Base-by-base conservation (phyloP, 2,113 vertebrate species). In the Brachypteracias leptosomus region DNA sequence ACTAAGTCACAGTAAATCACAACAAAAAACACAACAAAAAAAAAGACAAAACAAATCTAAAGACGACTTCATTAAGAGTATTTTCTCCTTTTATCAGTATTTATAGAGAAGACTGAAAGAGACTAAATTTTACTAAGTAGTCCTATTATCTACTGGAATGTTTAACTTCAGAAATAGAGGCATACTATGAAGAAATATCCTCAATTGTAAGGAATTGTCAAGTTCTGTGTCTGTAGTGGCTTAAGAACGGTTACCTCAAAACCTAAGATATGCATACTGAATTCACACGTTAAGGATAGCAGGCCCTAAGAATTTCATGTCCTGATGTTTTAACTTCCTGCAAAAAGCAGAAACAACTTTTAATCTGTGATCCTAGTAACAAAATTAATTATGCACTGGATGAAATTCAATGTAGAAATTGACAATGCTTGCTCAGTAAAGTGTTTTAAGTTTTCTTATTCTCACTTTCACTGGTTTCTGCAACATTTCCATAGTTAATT, bases 291-390 rank as follows among this genome's bases (percentile, higher is more conserved):
- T 61, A 38, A 49, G 33, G 16, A 15, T 62, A 49, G 36, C 47
- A 49, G 54, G 35, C 68, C 40, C 35, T 70, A 35, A 85, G 28
- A 66, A 86, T 92, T 92, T 86, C n/a, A 89, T 73, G 46, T 86
- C 83, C 54, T 88, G 83, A 83, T 93, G 57, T 84, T 95, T 75
- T 86, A 93, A 70, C 93, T 91, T 94, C 93, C 85, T 66, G 49
- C 86, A 36, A 57, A 44, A 67, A 78, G 44, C 74, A 90, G 57
- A 83, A 90, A 70, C n/a, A 66, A 57, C n/a, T 82, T 94, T 85
- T 57, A 44, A 71, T 85, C 70, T 87, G 55, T 70, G 74, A 55
- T 88, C 44, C 93, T 95, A 84, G 94, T 95, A 95, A 87, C 47
- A 86, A 95, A 94, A 84, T 22, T 21, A 75, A 85, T 88, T 79